These are phyloP conservation scores for Camarhynchus parvulus DNA, from an alignment of 2,113 vertebrate species.

Conservation along the genomic window DNA sequence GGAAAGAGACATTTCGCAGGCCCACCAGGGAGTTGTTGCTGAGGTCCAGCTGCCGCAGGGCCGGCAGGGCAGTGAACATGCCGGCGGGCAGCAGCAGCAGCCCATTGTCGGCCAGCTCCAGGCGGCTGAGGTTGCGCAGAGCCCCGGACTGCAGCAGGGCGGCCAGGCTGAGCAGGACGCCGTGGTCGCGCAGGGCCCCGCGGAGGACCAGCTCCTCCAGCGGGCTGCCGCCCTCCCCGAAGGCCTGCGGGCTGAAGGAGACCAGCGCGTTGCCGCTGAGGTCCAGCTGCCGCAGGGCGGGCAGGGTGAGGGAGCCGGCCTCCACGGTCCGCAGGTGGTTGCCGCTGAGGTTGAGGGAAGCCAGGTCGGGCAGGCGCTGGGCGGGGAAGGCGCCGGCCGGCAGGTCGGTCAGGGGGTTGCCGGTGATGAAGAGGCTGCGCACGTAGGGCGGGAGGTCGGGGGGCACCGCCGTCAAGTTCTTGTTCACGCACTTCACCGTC, in stretches of 20 bases:
- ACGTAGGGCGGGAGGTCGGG: constrained; percentile 79
- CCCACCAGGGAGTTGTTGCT: constrained; percentile 87
- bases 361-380: constrained; percentile 76
- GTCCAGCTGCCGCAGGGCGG: constrained; percentile 83
- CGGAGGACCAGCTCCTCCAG: constrained; percentile 77
- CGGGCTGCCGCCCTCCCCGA: constrained; percentile 68
- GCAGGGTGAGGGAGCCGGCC: constrained; percentile 82
- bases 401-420: constrained; percentile 80
- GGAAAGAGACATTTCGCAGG: constrained; percentile 77
- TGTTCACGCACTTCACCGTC: constrained; percentile 86
- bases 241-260: constrained; percentile 75
- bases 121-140: constrained; percentile 73
- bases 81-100: constrained; percentile 79
- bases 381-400: constrained; percentile 79
- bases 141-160: constrained; percentile 64
- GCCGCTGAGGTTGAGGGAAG: constrained; percentile 82
- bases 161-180: constrained; percentile 58
- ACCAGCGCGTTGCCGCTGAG: constrained; percentile 86
- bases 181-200: constrained; percentile 57
- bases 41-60: constrained; percentile 82
- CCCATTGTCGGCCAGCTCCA: constrained; percentile 86
- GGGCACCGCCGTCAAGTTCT: constrained; percentile 82
- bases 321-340: constrained; percentile 81
- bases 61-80: constrained; percentile 69
- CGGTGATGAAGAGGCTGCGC: constrained; percentile 83